A percentile compares a stretch with the other conserved stretches of the same genome.
Conservation (phyloP, 2,888 invertebrate species). For the Eilema sororculum region DNA sequence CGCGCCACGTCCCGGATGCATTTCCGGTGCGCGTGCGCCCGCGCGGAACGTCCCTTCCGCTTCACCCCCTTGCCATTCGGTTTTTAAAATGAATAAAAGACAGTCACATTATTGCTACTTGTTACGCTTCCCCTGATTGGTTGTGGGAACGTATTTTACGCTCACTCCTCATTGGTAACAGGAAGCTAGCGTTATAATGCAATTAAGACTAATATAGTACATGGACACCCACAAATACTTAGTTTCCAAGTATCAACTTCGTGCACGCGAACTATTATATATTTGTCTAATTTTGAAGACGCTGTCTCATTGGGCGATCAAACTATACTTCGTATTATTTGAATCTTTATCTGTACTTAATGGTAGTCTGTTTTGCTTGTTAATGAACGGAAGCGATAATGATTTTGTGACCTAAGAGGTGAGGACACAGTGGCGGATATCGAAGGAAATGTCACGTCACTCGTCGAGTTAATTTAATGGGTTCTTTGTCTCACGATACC, state of each 20-base stretch:
- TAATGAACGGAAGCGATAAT: conserved; percentile 82
- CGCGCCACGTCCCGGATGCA: conserved; percentile 83
- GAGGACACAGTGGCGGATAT: conserved; percentile 78
- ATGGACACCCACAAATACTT: conserved; percentile 39
- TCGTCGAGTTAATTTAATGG: conserved; percentile 79
- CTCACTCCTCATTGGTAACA: conserved; percentile 45
- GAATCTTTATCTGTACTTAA: conserved; percentile 54
- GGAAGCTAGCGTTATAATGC: conserved; percentile 47
- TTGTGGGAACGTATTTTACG: conserved; percentile 57
- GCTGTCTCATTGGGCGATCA: conserved; percentile 30
- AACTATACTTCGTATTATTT: conserved; percentile 34
- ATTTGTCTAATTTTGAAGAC: conserved; percentile 25
- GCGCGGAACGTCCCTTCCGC: conserved; percentile 84
- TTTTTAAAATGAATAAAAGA: conserved; percentile 71
- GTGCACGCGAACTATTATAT: conserved; percentile 26
- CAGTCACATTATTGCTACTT: conserved; percentile 47
- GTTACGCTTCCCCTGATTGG: conserved; percentile 52
- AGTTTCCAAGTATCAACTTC: conserved; percentile 27
- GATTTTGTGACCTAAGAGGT: conserved; percentile 82
- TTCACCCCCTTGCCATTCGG: conserved; percentile 76
- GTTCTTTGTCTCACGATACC: conserved; percentile 84
- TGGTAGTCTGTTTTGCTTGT: conserved; percentile 66
- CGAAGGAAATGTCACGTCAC: conserved; percentile 85
- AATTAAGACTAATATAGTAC: conserved; percentile 19
- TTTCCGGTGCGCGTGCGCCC: conserved; percentile 80